phyloP scores from a whole-genome alignment of 2,888 invertebrate species.

The Oscheius sp. region DNA sequence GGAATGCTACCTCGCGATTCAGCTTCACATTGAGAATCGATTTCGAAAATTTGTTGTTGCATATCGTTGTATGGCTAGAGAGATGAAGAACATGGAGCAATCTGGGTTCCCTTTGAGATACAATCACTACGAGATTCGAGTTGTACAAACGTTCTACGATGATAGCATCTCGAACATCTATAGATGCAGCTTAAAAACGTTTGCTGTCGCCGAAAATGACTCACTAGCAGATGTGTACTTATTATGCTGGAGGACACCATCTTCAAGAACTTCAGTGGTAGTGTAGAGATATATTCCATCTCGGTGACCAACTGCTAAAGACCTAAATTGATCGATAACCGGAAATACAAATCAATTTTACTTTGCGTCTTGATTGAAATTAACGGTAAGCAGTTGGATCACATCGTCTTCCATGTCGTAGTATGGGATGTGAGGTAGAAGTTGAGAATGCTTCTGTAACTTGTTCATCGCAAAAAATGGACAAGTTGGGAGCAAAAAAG shows the following conservation, averaged over 20 bases:
- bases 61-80: constrained; percentile 80
- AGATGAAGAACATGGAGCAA: constrained; percentile 94
- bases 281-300: constrained; percentile 89
- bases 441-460: not conserved
- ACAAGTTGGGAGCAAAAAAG: no score
- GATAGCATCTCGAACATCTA: constrained; percentile 30
- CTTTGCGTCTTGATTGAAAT: constrained; percentile 98
- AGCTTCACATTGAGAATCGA: constrained; percentile 93
- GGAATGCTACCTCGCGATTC: constrained; percentile 83
- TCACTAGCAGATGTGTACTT: constrained; percentile 3
- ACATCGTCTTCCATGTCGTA: constrained; percentile 35
- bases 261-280: constrained; percentile 78
- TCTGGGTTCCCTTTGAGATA: constrained; percentile 84
- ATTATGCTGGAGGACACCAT: constrained; percentile 32
- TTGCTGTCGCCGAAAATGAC: not conserved
- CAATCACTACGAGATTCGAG: constrained; percentile 93
- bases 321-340: constrained; percentile 73
- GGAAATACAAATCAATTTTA: constrained; percentile 78
- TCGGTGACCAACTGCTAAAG: constrained; percentile 89
- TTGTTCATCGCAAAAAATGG: no score
- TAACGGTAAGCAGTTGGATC: constrained; percentile 85
- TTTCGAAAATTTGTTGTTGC: constrained; percentile 93
- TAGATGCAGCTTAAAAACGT: not conserved
- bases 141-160: constrained; percentile 91
- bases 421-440: no score